A percentile compares a stretch with the other conserved stretches of the same genome.
Evolutionary conservation across 64 coral and sea anemone genomes (phyloP).

Genomic region (Montipora cactus): DNA sequence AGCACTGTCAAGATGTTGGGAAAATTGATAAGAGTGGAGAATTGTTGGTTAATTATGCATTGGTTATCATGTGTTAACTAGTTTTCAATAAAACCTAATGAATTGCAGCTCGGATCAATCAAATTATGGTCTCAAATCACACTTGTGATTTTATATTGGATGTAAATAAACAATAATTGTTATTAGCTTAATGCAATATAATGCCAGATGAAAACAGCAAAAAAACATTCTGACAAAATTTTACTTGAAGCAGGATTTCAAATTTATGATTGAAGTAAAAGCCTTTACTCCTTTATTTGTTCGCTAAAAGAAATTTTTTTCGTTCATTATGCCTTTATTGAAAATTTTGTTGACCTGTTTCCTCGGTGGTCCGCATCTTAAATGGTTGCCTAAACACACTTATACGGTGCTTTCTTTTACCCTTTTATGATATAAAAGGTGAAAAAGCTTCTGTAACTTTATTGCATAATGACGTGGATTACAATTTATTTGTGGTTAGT

Average conservation of each 20-base stretch:
- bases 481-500: not conserved
- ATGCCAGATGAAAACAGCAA: not conserved
- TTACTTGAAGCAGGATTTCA: not conserved
- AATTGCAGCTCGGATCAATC: conserved; percentile 8
- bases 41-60: conserved; percentile 8
- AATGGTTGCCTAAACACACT: not conserved
- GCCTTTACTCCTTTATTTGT: not conserved
- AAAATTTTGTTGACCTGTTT: not conserved
- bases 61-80: not conserved
- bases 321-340: not conserved
- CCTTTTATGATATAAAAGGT: not conserved
- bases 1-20: conserved; percentile 7
- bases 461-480: not conserved
- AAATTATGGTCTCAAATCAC: not conserved
- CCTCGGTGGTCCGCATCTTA: not conserved
- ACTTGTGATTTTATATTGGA: not conserved
- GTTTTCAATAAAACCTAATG: not conserved
- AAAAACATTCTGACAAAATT: not conserved
- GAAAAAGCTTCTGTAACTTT: not conserved
- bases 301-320: not conserved
- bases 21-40: conserved; percentile 8
- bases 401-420: not conserved
- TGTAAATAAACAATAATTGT: not conserved
- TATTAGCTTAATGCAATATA: no score
- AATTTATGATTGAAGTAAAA: conserved; percentile 2